Conservation (phyloP, 2,797 vertebrate species). For the Sylvia borin region DNA sequence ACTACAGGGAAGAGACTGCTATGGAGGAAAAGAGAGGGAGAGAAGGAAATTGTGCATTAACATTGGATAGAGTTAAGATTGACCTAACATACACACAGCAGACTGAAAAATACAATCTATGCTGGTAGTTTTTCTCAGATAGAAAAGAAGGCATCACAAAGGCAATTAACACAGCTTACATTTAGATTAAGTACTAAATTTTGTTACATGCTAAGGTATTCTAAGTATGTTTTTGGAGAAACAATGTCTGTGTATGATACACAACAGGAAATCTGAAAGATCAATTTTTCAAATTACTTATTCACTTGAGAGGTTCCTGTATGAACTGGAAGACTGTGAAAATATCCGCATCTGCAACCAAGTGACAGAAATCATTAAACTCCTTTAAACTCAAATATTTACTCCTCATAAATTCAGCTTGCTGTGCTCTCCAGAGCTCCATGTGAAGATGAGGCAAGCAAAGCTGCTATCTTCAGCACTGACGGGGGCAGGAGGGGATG, state of each 20-base stretch:
- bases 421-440: not conserved
- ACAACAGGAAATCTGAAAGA: not conserved
- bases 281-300: not conserved
- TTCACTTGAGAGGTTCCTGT: not conserved
- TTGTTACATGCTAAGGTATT: not conserved
- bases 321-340: not conserved
- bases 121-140: not conserved
- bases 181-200: not conserved
- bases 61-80: not conserved
- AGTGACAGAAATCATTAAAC: not conserved
- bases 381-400: not conserved
- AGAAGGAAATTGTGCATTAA: not conserved
- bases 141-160: not conserved
- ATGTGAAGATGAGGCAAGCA: not conserved
- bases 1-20: not conserved
- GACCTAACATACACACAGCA: fast-evolving
- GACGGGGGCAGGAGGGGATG: not conserved
- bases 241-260: not conserved
- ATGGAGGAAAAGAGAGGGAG: not conserved
- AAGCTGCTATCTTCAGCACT: not conserved
- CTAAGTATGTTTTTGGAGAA: not conserved
- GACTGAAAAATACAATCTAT: not conserved
- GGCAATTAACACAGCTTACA: fast-evolving
- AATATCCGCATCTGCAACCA: not conserved
- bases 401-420: not conserved